phyloP scores from a whole-genome alignment of 2,888 invertebrate genomes.

The Odiellus spinosus region DNA sequence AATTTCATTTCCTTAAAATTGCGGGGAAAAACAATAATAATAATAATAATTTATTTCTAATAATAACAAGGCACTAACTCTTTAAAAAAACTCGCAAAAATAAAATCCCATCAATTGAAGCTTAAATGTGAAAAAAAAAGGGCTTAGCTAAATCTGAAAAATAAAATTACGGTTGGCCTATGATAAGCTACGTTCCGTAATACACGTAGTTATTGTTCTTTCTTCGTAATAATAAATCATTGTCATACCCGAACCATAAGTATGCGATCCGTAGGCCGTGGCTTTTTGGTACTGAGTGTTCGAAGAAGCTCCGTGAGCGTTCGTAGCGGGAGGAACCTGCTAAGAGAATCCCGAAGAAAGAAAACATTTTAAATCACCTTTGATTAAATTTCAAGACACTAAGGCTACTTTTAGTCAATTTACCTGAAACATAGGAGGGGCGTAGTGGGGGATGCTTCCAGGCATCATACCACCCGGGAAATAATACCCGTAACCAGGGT shows the following conservation, averaged over 20 bases:
- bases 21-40: no score
- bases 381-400: neutral
- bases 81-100: no score
- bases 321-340: slow-evolving; percentile 56
- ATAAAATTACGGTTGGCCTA: no score
- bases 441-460: slow-evolving; percentile 15
- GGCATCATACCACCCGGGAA: slow-evolving; percentile 31
- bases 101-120: no score
- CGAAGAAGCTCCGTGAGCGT: slow-evolving; percentile 46
- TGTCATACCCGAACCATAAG: slow-evolving; percentile 26
- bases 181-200: no score
- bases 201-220: no score
- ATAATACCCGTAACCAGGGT: slow-evolving; percentile 58
- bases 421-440: slow-evolving; percentile 14
- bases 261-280: slow-evolving; percentile 26
- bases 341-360: slow-evolving; percentile 19
- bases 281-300: slow-evolving; percentile 46
- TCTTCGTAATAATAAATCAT: no score
- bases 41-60: no score
- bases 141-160: no score
- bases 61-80: no score
- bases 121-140: no score
- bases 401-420: neutral
- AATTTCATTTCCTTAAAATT: neutral
- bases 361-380: neutral